Conservation (phyloP, 2,113 vertebrate species). For the Hypanus sabinus region DNA sequence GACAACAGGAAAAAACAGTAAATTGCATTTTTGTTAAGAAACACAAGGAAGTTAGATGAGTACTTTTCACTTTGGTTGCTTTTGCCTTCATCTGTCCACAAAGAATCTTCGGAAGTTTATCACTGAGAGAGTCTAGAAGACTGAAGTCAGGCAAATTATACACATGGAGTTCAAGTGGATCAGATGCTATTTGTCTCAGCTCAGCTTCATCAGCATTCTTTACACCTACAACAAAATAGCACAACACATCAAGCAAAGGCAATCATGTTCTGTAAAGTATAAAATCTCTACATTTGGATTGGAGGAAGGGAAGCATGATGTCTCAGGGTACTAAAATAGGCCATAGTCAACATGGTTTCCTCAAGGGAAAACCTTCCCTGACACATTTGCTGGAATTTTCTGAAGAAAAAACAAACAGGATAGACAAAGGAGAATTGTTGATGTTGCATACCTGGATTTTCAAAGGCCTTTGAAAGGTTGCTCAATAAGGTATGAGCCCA, state of each 20-base stretch:
- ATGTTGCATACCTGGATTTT: too few species aligned
- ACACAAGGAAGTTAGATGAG: constrained; percentile 24
- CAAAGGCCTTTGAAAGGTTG: too few species aligned
- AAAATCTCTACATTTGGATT: background rate
- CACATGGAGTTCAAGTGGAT: constrained; percentile 73
- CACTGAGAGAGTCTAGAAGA: constrained; percentile 71
- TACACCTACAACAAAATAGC: constrained; percentile 61
- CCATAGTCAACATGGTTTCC: too few species aligned
- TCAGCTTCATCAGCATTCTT: constrained; percentile 86
- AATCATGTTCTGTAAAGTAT: background rate
- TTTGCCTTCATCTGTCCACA: constrained; percentile 70
- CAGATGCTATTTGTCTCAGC: constrained; percentile 75
- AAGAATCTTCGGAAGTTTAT: constrained; percentile 68
- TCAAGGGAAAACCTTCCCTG: too few species aligned
- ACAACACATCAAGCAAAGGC: background rate
- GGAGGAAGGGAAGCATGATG: background rate
- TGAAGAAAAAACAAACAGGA: too few species aligned
- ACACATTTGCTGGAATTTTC: too few species aligned
- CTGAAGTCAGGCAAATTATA: constrained; percentile 84
- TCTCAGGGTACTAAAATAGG: too few species aligned
- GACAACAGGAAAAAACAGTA: background rate
- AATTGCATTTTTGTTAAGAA: background rate
- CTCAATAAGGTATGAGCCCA: too few species aligned
- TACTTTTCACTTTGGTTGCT: constrained; percentile 57
- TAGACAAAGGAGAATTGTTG: too few species aligned